Evolutionary conservation across 2,797 vertebrate genomes (phyloP).

Genomic region (Sebastolobus alascanus): DNA sequence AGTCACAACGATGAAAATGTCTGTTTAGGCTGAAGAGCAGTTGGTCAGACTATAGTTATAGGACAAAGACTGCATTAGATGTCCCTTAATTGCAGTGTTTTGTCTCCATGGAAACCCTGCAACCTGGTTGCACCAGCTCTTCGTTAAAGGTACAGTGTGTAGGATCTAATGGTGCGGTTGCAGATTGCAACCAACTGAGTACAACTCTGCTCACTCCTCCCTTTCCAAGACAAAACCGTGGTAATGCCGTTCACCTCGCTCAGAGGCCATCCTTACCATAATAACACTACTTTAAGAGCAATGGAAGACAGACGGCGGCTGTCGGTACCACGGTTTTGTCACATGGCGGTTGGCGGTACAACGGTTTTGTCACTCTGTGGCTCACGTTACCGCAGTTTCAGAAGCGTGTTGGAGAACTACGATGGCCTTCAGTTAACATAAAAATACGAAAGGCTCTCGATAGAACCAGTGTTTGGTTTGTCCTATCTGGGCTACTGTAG

Average conservation of each 20-base stretch:
- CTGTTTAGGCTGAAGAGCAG: conserved; percentile 8
- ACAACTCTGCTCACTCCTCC: not conserved
- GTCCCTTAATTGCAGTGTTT: not conserved
- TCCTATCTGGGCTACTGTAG: not conserved
- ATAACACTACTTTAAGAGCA: too few species aligned
- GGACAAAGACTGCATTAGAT: not conserved
- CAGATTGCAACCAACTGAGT: too few species aligned
- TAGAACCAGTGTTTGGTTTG: not conserved
- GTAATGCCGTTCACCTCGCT: not conserved
- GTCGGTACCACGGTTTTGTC: not conserved
- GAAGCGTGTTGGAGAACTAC: not conserved
- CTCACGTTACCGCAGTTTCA: not conserved
- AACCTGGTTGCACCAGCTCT: not conserved
- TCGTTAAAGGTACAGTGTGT: not conserved
- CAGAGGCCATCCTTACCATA: not conserved
- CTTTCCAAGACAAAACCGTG: not conserved
- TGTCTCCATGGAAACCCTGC: not conserved
- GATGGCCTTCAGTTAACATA: not conserved
- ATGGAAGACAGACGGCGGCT: not conserved
- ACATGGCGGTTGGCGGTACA: not conserved
- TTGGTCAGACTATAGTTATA: conserved; percentile 6
- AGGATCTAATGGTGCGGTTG: too few species aligned
- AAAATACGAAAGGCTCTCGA: fast-evolving
- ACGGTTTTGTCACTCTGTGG: not conserved
- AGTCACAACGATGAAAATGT: conserved; percentile 29